Conservation (phyloP, 2,888 invertebrate genomes). For the Oxycera nigricornis region DNA sequence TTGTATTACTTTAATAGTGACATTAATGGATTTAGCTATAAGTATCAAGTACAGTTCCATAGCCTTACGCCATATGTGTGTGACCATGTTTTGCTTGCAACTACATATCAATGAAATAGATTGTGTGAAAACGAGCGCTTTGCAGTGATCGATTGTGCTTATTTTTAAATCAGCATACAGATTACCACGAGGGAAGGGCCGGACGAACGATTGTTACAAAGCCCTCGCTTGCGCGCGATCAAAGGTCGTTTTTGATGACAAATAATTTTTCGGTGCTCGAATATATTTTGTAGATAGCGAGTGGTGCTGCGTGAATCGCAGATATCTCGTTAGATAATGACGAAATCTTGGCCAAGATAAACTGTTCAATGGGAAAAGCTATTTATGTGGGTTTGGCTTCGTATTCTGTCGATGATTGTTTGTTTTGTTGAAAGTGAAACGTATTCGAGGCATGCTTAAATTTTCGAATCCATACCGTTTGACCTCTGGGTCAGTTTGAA, state of each 20-base stretch:
- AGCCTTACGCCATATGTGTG: not conserved
- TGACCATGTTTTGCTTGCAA: not conserved
- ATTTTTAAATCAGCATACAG: not conserved
- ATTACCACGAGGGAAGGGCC: not conserved
- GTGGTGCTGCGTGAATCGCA: too few relatives aligned
- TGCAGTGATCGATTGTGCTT: constrained; percentile 4
- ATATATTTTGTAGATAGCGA: too few relatives aligned
- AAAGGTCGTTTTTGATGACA: constrained; percentile 4
- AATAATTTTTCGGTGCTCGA: too few relatives aligned
- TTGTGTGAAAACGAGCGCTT: not conserved
- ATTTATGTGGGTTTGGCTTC: too few relatives aligned
- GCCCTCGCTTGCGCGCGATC: not conserved
- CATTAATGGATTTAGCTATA: not conserved
- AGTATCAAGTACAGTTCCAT: not conserved
- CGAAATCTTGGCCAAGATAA: too few relatives aligned
- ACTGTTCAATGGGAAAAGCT: too few relatives aligned
- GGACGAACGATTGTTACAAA: not conserved
- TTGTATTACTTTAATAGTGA: not conserved
- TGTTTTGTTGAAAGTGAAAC: too few relatives aligned
- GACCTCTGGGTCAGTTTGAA: too few relatives aligned
- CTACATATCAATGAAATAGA: constrained; percentile 1
- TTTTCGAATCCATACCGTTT: too few relatives aligned
- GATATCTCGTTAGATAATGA: too few relatives aligned
- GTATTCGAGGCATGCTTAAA: too few relatives aligned
- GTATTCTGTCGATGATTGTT: too few relatives aligned